Percentiles rank a stretch among this genome's conserved stretches.
Evolutionary conservation across 2,113 vertebrate species (phyloP).

Genomic region (Grammomys dolichurus): DNA sequence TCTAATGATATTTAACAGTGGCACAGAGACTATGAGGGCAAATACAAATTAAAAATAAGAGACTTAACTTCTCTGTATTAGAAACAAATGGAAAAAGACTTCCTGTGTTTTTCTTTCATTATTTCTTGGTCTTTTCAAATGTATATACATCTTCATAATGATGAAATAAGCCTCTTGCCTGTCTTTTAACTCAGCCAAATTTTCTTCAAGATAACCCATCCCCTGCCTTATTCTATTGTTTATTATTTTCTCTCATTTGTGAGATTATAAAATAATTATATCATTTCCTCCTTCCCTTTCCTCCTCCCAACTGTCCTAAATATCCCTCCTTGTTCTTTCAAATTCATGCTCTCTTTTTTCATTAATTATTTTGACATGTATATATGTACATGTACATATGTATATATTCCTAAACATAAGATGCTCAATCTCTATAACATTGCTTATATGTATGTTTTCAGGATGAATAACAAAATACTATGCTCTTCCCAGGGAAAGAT

Average conservation of each 20-base stretch:
- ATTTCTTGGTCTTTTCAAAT: conserved; percentile 10
- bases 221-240: background rate
- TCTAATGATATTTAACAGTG: background rate
- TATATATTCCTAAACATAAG: background rate
- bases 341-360: background rate
- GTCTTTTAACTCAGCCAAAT: background rate
- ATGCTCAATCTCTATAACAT: background rate
- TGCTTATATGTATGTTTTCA: background rate
- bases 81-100: conserved; percentile 1
- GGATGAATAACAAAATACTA: no score
- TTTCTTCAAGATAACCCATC: background rate
- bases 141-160: background rate
- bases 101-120: background rate
- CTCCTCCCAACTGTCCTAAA: background rate
- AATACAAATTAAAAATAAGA: background rate
- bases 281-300: background rate
- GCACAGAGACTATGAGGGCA: background rate
- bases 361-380: background rate
- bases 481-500: background rate
- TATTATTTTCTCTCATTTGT: background rate
- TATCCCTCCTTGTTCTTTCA: background rate
- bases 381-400: background rate
- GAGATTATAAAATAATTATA: background rate
- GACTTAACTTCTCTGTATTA: background rate
- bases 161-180: background rate